Conservation (phyloP, 2,888 invertebrate species). For the Stramonita haemastoma region DNA sequence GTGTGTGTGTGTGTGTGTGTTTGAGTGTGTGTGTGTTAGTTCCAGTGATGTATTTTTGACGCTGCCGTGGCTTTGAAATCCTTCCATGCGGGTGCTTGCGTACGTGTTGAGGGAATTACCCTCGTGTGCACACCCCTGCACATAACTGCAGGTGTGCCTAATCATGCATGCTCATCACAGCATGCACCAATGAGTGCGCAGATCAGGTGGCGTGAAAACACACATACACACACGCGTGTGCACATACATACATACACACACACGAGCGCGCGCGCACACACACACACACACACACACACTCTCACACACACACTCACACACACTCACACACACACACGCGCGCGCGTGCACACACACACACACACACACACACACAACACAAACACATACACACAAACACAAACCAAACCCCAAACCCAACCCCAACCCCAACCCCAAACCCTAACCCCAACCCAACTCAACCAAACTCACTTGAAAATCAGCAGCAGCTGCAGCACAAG, state of each 20-base stretch:
- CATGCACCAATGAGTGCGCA: too few species aligned
- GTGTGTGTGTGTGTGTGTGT: background rate
- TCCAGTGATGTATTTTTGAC: too few species aligned
- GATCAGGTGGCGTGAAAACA: too few species aligned
- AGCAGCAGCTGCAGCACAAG: slow-evolving; percentile 89
- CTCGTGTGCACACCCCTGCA: too few species aligned
- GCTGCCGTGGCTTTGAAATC: too few species aligned
- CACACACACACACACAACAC: background rate
- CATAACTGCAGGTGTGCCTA: too few species aligned
- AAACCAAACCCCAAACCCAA: background rate
- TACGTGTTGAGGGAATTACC: too few species aligned
- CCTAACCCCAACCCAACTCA: too few species aligned
- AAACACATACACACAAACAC: background rate
- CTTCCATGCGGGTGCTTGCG: too few species aligned
- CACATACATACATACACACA: background rate
- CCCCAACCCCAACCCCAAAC: too few species aligned
- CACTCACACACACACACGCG: background rate
- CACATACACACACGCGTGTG: background rate
- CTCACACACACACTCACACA: background rate
- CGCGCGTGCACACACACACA: background rate
- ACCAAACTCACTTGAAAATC: slow-evolving; percentile 78
- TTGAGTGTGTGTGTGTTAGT: too few species aligned
- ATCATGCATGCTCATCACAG: too few species aligned
- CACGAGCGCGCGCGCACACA: background rate
- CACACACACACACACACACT: background rate